A percentile compares a stretch with the other conserved stretches of the same genome.
Conservation (phyloP, 2,113 vertebrate species). For the Neotoma lepida region DNA sequence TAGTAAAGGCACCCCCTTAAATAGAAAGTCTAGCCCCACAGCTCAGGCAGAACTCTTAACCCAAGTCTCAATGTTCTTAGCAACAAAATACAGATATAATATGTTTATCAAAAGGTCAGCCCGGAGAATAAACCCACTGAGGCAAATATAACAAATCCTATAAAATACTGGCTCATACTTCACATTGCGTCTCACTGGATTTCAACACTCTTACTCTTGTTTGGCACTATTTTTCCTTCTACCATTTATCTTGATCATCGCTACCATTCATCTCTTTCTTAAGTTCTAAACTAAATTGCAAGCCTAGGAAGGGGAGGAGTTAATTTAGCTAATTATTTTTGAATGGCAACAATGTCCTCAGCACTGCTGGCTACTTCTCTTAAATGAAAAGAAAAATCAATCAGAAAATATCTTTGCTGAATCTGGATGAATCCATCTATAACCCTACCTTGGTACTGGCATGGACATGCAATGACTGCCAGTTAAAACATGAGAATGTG, state of each 20-base stretch:
- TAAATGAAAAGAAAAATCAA: constrained; percentile 2
- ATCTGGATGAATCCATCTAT: constrained; percentile 8
- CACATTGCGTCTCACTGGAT: not conserved
- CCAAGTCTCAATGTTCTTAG: not conserved
- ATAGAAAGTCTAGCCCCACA: not conserved
- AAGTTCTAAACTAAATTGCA: constrained; percentile 19
- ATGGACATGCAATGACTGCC: not conserved
- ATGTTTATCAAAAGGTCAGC: not conserved
- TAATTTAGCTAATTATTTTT: constrained; percentile 38
- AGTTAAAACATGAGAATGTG: not conserved
- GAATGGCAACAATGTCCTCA: not conserved
- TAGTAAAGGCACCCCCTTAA: rapidly evolving
- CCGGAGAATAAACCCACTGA: not conserved
- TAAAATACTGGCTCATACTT: not conserved
- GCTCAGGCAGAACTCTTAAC: not conserved
- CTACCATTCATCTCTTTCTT: not conserved
- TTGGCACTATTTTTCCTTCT: not conserved
- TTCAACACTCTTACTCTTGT: not conserved
- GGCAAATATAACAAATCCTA: not conserved
- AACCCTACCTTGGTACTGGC: not conserved
- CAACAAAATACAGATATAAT: not conserved
- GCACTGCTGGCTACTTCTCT: not conserved
- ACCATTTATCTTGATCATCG: not conserved
- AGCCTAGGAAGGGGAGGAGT: not conserved
- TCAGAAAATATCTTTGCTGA: constrained; percentile 9